Evolutionary conservation across 2,888 invertebrate species (phyloP), one percentile per base, ranked within the genome.

Genomic region (Leptinotarsa peninsularis): DNA sequence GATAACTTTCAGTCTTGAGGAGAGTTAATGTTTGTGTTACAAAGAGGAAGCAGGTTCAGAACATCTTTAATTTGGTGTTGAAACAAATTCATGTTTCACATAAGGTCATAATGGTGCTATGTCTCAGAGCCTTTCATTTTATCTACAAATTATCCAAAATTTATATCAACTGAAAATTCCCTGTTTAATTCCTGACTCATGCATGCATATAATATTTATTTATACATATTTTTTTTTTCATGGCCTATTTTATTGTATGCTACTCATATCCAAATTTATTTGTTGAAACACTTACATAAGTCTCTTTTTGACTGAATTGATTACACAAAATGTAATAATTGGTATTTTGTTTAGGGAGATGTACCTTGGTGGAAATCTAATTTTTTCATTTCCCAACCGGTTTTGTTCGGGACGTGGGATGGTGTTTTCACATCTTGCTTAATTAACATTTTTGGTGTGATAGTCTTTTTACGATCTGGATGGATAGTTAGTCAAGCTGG

Each of bases 351-450:
- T 76, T 87, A 94, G 94, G 94, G 93, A 81, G 93, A 94, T 84
- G 93, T 93, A 81, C 96, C 96, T 70, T 98, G 98, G 98, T 98
- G 97, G 97, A 96, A 97, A 89, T 94, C 97, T 49, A 97, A 98
- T 87, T 98, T 98, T 89, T 97, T 98, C 87, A 94, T 98, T 88
- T 96, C 97, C 50, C 96, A 98, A 88, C 98, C 97, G 52, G 95
- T 98, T 72, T 90, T 98, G 71, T 98, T 99, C 90, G 98, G 98
- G 17, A 97, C 98, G 1, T 98, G 97, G 96, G 98, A 98, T 89
- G 98, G 98, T 79, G 98, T 99, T 10, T 99, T 98, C 87, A 98
- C 98, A 73, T 97, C 98, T 71, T 98, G 98, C 87, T 93, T 99
- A 84, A 97, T 98, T 86, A 98, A 98, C 89, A 96, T 98, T 75